Evolutionary conservation across 2,797 vertebrate genomes (phyloP).

Genomic region (Oreonectes daqikongensis): DNA sequence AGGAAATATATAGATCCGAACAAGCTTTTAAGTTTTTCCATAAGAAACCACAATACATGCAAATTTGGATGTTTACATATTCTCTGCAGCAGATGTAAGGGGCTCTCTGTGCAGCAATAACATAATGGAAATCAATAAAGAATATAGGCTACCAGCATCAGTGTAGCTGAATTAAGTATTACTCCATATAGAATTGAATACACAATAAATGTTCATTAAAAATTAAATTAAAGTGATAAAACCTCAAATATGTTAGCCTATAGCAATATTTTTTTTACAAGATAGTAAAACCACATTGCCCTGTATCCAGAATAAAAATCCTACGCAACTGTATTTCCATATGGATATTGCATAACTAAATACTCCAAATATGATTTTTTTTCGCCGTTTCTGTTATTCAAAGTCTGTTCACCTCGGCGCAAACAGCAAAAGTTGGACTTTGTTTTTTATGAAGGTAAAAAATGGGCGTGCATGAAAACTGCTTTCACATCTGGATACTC

Average conservation of each 20-base stretch:
- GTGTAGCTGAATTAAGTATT: no score
- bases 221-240: no score
- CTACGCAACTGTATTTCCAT: neutral
- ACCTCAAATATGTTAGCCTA: no score
- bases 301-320: no score
- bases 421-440: conserved; percentile 33
- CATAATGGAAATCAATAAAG: no score
- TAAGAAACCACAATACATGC: conserved; percentile 18
- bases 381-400: neutral
- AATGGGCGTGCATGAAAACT: neutral
- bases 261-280: no score
- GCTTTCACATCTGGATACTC: conserved; percentile 2
- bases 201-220: neutral
- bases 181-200: neutral
- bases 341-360: neutral
- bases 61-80: conserved; percentile 23
- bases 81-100: conserved; percentile 6
- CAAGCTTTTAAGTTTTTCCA: neutral
- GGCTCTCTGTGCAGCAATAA: neutral
- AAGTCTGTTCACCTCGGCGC: neutral
- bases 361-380: neutral
- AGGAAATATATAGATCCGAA: neutral
- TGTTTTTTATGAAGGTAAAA: neutral
- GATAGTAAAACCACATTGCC: no score
- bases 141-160: no score